phyloP scores from a whole-genome alignment of 2,113 vertebrate genomes.

The Takifugu flavidus region DNA sequence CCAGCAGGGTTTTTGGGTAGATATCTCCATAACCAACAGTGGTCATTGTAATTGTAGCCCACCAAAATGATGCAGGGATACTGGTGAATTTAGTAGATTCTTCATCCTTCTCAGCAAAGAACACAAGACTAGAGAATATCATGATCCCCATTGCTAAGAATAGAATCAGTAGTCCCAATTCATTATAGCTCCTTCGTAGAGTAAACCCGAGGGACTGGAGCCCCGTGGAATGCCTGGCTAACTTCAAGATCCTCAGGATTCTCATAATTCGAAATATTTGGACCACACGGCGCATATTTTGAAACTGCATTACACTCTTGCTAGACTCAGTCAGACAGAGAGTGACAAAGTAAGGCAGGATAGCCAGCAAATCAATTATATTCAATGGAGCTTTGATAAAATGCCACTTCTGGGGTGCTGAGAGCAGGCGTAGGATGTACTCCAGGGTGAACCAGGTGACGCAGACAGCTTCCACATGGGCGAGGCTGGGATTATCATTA shows the following conservation, averaged over 20 bases:
- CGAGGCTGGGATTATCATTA: constrained; percentile 92
- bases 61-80: constrained; percentile 98
- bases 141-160: constrained; percentile 99
- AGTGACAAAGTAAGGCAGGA: constrained; percentile 95
- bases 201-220: constrained; percentile 97
- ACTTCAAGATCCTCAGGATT: constrained; percentile 93
- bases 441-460: constrained; percentile 99
- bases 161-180: constrained; percentile 90
- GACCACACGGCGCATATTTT: constrained; percentile 94
- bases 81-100: constrained; percentile 98
- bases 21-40: constrained; percentile 98
- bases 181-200: constrained; percentile 93
- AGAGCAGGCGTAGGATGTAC: constrained; percentile 91
- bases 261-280: constrained; percentile 99
- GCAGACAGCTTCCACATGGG: constrained; percentile 95
- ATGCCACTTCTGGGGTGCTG: constrained; percentile 95
- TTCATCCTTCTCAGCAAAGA: constrained; percentile 98
- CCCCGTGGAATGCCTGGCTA: constrained; percentile 94
- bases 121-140: constrained; percentile 98
- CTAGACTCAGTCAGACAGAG: constrained; percentile 97
- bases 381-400: constrained; percentile 97
- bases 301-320: constrained; percentile 95
- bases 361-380: constrained; percentile 94
- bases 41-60: constrained; percentile 99
- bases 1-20: constrained; percentile 93